phyloP scores from a whole-genome alignment of 1,140 invertebrate species.

The Geopemphigus sp. region DNA sequence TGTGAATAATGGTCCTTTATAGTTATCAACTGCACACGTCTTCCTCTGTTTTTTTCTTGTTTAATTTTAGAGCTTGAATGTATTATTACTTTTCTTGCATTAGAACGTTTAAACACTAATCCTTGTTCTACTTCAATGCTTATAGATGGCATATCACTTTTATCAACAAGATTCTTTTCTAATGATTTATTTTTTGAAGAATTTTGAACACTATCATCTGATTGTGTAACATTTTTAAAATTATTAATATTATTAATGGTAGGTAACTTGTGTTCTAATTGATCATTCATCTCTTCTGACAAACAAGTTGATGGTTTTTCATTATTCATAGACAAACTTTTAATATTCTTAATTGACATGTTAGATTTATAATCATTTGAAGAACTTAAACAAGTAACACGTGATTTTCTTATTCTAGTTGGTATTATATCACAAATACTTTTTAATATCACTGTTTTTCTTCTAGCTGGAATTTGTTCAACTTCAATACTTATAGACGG shows the following conservation, averaged over 20 bases:
- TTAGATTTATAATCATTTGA: background rate
- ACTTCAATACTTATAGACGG: conserved; percentile 21
- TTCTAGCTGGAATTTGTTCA: conserved; percentile 16
- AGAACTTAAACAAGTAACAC: background rate
- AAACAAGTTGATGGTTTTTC: background rate
- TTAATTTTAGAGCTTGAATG: background rate
- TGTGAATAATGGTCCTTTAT: conserved; percentile 34
- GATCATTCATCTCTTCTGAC: background rate
- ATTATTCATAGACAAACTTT: background rate
- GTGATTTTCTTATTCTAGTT: background rate
- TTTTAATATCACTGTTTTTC: background rate
- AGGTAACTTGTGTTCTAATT: background rate
- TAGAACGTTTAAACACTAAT: background rate
- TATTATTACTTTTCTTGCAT: conserved; percentile 18
- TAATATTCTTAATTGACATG: background rate
- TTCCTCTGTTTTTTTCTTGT: conserved; percentile 26
- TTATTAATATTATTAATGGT: background rate
- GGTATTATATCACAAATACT: background rate
- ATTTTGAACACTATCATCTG: background rate
- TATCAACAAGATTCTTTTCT: background rate
- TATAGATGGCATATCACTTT: background rate
- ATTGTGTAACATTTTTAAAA: background rate
- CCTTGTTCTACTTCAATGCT: conserved; percentile 45
- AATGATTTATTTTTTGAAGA: background rate
- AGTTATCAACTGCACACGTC: conserved; percentile 37